Base-by-base conservation (phyloP, 2,113 vertebrate species). In the Petrocephalus microphthalmus region DNA sequence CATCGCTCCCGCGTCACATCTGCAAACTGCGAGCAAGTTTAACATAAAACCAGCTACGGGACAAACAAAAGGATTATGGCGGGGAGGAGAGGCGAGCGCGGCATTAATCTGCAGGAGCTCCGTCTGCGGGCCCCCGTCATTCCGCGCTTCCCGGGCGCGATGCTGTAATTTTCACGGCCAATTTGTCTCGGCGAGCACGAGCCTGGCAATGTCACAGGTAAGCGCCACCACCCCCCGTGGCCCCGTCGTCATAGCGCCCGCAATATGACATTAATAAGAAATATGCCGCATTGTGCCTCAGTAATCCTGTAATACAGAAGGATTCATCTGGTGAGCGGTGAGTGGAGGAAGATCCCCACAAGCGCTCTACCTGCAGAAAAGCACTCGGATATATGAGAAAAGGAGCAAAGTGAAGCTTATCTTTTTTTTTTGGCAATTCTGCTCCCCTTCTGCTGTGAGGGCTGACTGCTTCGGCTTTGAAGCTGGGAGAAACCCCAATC, bases 241-340 rank as follows among this genome's bases (percentile, higher is more conserved):
- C 60, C 60, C 60, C 5, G 71, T 78, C 71, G 33, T 19, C 33
- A 42, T 78, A 29, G 71, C 29, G 33, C 71, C 71, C 6, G 33
- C 71, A 78, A 78, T 78, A 78, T 78, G 71, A 78, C 71, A 42
- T 78, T 78, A 78, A 78, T 78, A 78, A 78, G 71, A 78, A 53
- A 78, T 7, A 78, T 11, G 33, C 33, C 19, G 71, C 33, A 42
- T 42, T 78, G 33, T 78, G 71, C 71, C 37, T 78, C 33, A 78
- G 71, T 37, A 78, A 78, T 78, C 71, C 71, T 42, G 6, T 78
- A 78, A 78, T 78, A 42, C 33, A 78, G 29, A 37, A 11, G 33
- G 67, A 42, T 74, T 74, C 67, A 42, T 74, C 25, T 74, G 33
- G 11, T 4, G 67, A 74, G 33, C n/a, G 25, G n/a, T 25, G 60